A percentile compares a stretch with the other conserved stretches of the same genome.
These are phyloP conservation scores for Steinernema feltiae DNA, from an alignment of 1,140 invertebrate species.

Conservation along the genomic window DNA sequence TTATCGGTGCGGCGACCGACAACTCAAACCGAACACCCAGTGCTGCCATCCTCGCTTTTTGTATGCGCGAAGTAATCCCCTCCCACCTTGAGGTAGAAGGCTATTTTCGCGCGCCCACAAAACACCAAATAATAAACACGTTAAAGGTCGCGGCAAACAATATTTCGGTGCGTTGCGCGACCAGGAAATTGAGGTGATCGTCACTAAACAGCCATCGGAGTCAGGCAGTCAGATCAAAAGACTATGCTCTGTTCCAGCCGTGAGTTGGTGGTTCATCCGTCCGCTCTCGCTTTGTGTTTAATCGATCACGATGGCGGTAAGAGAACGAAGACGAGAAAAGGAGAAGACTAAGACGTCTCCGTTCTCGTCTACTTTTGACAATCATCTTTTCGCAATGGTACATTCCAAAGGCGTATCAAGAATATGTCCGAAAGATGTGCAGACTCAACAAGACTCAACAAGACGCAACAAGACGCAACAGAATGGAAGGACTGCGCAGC, in stretches of 20 bases:
- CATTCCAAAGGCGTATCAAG: not conserved
- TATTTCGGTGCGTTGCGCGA: not conserved
- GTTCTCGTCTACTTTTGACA: constrained; percentile 7
- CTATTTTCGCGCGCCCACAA: too few relatives aligned
- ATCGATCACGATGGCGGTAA: constrained; percentile 10
- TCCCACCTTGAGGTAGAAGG: too few relatives aligned
- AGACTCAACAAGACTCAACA: not conserved
- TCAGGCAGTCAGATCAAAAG: not conserved
- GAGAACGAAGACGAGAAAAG: not conserved
- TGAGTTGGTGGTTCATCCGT: constrained; percentile 5
- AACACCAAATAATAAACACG: too few relatives aligned
- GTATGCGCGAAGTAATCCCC: too few relatives aligned
- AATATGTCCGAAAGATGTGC: not conserved
- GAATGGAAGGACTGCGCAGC: not conserved
- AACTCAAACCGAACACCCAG: too few relatives aligned
- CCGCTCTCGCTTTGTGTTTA: constrained; percentile 13
- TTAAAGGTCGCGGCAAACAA: not conserved
- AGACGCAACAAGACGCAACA: not conserved
- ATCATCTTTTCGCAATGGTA: not conserved
- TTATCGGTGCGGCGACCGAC: too few relatives aligned
- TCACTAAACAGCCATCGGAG: not conserved
- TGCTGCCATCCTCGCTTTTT: too few relatives aligned
- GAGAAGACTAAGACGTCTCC: not conserved
- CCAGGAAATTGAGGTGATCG: not conserved
- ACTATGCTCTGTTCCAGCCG: not conserved